Base-by-base conservation (phyloP, 1,140 invertebrate genomes). In the Aphidius ervi region DNA sequence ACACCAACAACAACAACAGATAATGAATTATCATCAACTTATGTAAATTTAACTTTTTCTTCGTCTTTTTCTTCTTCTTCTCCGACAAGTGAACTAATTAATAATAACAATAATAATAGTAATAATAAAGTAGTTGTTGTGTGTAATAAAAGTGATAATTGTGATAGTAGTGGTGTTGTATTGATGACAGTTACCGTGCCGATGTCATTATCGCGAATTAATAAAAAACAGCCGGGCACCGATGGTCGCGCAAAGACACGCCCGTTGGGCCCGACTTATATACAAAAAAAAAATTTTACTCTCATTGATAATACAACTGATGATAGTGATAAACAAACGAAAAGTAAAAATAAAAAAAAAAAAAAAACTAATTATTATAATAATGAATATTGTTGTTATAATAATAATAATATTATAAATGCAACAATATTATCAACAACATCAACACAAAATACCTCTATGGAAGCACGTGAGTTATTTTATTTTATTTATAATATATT, bases 201-300 rank as follows among this genome's bases (percentile, higher is more conserved):
- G 74, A 77, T 77, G 75, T 75, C 74, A 72, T 68, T 73, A 66
- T 68, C 69, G 68, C 74, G 72, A 70, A 70, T 70, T 67, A 64
- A 71, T 62, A 67, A 67, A 58, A 68, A 68, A 53, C 68, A 70
- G 67, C 70, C 69, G 70, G 74, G 72, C 66, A 72, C 67, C 68
- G 49, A 56, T 47, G 72, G 69, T 72, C 68, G 65, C 62, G 58
- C 68, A 64, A 69, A 63, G 62, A 72, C 68, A 67, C 68, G 68
- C 62, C 68, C 68, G 64, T 53, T 49, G 54, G 67, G 65, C 65
- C 66, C 69, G 60, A 52, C 58, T 48, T 23, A 52, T 59, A 59
- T 39, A 58, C 46, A 31, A 31, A 31, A 31, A 31, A 31, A 31
- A 31, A 31, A 3, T 31, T 31, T 31, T 31, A 31, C 23, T 3